Percentiles rank a stretch among this genome's conserved stretches.
Evolutionary conservation across 35 echinoderm and acorn worm species (phyloP).

Genomic region (Apostichopus californicus): DNA sequence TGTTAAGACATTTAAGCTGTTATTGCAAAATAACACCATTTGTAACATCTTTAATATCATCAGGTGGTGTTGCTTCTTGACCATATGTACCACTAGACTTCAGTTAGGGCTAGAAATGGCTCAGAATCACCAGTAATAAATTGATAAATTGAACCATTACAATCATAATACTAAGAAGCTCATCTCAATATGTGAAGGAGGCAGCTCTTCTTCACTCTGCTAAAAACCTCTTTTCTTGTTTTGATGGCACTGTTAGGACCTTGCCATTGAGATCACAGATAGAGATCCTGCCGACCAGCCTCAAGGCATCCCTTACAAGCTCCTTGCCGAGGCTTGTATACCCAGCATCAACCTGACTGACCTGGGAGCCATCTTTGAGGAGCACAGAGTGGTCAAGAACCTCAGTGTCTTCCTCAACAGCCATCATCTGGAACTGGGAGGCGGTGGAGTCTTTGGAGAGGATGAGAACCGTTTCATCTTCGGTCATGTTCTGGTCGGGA

Average conservation of each 20-base stretch:
- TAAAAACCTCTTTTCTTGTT: too few species aligned
- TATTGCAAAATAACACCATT: too few species aligned
- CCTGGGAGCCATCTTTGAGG: slow-evolving; percentile 92
- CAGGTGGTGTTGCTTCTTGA: too few species aligned
- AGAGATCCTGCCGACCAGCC: slow-evolving; percentile 91
- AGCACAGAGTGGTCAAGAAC: slow-evolving; percentile 96
- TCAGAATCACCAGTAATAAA: too few species aligned
- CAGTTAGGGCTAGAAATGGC: too few species aligned
- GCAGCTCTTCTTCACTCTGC: too few species aligned
- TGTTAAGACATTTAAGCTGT: too few species aligned
- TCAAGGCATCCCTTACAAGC: slow-evolving; percentile 99
- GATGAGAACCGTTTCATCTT: slow-evolving; percentile 99
- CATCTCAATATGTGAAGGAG: too few species aligned
- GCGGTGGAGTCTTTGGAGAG: slow-evolving; percentile 95
- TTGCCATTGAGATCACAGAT: slow-evolving; percentile 95
- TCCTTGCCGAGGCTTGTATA: slow-evolving; percentile 94
- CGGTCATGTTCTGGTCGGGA: slow-evolving; percentile 90
- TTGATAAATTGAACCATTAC: too few species aligned
- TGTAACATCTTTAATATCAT: too few species aligned
- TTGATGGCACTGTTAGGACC: slow-evolving; percentile 58
- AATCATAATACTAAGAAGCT: too few species aligned
- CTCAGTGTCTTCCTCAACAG: slow-evolving; percentile 98
- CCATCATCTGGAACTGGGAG: slow-evolving; percentile 91
- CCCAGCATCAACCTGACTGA: slow-evolving; percentile 93
- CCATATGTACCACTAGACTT: too few species aligned